Evolutionary conservation across 2,888 invertebrate species (phyloP), one percentile per base, ranked within the genome.

Genomic region (Latrodectus elegans): DNA sequence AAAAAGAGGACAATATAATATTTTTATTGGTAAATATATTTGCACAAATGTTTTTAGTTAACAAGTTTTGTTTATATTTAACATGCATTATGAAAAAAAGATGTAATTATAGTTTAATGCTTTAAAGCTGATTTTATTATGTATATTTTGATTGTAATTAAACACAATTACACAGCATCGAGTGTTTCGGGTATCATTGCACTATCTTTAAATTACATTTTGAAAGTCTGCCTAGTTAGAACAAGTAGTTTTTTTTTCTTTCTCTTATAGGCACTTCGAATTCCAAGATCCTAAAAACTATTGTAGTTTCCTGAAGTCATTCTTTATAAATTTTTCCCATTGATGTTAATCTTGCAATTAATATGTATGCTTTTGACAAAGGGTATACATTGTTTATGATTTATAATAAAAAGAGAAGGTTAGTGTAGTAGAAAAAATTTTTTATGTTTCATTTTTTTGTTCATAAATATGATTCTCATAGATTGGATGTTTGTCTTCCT

Each of bases 401-500:
- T 60, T 60, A 60, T 60, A 15, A 60, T 60, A 15, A 65, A 64
- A 75, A 82, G 65, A 72, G n/a, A 68, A 74, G 51, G 55, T 15
- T 72, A 74, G 73, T 85, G 75, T 85, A 74, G 74, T 79, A 80
- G 79, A 51, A 75, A 38, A 73, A 17, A 51, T 55, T 84, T 84
- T 55, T 84, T 84, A 76, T 68, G 49, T 84, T 65, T 84, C 65
- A 79, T 55, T 76, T 70, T 51, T 85, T 55, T 80, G n/a, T 55
- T 12, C 11, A 11, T n/a, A 60, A 15, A n/a, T 11, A 60, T 60
- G 60, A 60, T n/a, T 60, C 60, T 60, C 60, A 81, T 87, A 87
- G 86, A 81, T 72, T 81, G 81, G 60, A 77, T 87, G 81, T 87
- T 38, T 49, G 86, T 87, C 86, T 87, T 87, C 86, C 81, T 87